Evolutionary conservation across 2,797 vertebrate genomes (phyloP), one percentile per base, ranked within the genome.

Genomic region (Rhinichthys osculus): DNA sequence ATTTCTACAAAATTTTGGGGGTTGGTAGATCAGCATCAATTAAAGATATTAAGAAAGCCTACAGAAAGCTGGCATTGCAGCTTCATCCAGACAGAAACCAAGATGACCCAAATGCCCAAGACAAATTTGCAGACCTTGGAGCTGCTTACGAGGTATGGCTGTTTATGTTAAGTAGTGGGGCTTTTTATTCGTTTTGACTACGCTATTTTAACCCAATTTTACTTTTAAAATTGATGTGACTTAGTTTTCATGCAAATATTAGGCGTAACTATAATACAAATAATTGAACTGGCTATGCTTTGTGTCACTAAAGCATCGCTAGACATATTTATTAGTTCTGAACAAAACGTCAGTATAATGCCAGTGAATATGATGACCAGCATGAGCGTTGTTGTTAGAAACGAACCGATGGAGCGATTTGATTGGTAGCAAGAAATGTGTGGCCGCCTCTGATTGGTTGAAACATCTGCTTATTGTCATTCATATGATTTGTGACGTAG

Each of bases 21-120:
- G 98, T 99, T n/a, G 96, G 93, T 64, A 97, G 96, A 83, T 92
- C 93, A 0, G 98, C 98, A 17, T 96, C 98, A 11, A 94, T 99
- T 88, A 97, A 97, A 93, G 98, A 99, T 86, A 98, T 99, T 84
- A 99, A 99, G 90, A 99, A 99, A 93, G 98, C 98, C 47, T 99
- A 99, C 92, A 96, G 98, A 85, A 99, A 99, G 89, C 93, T 99
- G 85, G 98, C 98, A 5, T 92, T 99, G 4, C 98, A 99, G 93
- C 92, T 99, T 23, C 98, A 99, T 88, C 98, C 98, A 3, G 98
- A 99, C 93, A 93, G 98, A 86, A 99, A 99, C 86, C 98, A 91
- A 1, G 98, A 99, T 88, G 98, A 99, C 87, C 98, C 98, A 0
- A 93, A 95, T 85, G 98, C 98, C 1, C 96, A 97, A 52, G 98